phyloP scores from a whole-genome alignment of 2,113 vertebrate species.

The Leiothrix lutea region DNA sequence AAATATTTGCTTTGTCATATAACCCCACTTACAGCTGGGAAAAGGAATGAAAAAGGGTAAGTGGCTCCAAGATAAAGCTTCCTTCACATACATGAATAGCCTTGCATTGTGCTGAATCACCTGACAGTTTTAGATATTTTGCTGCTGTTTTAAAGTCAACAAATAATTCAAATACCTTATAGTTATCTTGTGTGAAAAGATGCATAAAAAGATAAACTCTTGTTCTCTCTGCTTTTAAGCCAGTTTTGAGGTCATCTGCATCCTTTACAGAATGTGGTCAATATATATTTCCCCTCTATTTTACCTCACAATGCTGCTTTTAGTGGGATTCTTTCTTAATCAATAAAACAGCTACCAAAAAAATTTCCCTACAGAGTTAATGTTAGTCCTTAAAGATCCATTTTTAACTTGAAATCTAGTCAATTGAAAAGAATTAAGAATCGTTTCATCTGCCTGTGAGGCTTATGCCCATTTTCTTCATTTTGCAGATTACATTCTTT shows the following conservation, averaged over 20 bases:
- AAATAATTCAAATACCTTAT: background rate
- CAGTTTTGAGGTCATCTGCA: background rate
- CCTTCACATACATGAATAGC: background rate
- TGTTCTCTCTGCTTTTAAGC: background rate
- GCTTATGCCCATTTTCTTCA: background rate
- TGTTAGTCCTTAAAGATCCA: background rate
- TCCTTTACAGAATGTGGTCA: background rate
- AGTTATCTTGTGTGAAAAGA: background rate
- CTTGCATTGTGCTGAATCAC: background rate
- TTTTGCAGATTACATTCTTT: slow-evolving; percentile 27
- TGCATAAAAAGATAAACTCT: background rate
- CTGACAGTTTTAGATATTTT: background rate
- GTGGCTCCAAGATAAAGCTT: background rate
- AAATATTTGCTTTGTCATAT: slow-evolving; percentile 31
- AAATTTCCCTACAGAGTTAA: background rate
- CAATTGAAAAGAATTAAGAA: background rate
- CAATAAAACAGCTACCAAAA: background rate
- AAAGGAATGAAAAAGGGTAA: slow-evolving; percentile 13
- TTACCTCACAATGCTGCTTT: background rate
- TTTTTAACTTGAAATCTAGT: background rate
- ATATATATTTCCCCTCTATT: background rate
- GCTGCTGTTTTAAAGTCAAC: background rate
- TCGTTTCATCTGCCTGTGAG: background rate
- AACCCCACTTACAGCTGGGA: background rate
- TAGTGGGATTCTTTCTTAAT: background rate